Conservation (phyloP, 53 echinoderm and acorn worm species). For the Echinometra lucunter region DNA sequence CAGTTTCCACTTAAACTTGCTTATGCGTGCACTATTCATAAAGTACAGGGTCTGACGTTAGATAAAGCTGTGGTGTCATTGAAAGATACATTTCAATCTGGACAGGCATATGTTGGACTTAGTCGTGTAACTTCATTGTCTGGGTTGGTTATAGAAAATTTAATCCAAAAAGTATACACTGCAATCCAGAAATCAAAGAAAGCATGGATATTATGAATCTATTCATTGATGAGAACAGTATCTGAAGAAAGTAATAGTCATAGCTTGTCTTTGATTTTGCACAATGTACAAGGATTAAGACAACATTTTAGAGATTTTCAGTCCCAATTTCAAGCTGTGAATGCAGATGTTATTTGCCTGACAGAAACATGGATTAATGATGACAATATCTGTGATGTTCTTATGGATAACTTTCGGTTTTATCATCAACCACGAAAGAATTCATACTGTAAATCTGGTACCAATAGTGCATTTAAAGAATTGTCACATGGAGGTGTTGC, state of each 20-base stretch:
- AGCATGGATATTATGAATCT: not conserved
- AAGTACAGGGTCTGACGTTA: slow-evolving; percentile 75
- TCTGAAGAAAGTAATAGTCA: not conserved
- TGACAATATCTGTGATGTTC: not conserved
- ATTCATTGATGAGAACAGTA: not conserved
- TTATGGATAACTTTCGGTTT: not conserved
- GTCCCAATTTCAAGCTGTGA: not conserved
- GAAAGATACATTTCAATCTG: slow-evolving; percentile 68
- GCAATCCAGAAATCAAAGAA: not conserved
- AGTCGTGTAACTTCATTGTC: slow-evolving; percentile 76
- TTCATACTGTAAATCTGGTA: not conserved
- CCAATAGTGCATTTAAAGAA: not conserved
- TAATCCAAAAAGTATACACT: not conserved
- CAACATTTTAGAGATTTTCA: not conserved
- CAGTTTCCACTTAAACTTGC: slow-evolving; percentile 78
- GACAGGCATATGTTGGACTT: slow-evolving; percentile 77
- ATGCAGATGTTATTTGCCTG: not conserved
- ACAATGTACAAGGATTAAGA: not conserved
- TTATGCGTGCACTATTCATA: slow-evolving; percentile 75
- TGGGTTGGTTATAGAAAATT: slow-evolving; percentile 17
- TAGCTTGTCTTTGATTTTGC: not conserved
- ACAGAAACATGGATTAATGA: not conserved
- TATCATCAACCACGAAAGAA: not conserved
- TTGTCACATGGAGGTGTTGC: not conserved
- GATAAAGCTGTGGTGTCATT: slow-evolving; percentile 67